A percentile compares a stretch with the other conserved stretches of the same genome.
Evolutionary conservation across 1,140 invertebrate genomes (phyloP).

Genomic region (Coelopa frigida): DNA sequence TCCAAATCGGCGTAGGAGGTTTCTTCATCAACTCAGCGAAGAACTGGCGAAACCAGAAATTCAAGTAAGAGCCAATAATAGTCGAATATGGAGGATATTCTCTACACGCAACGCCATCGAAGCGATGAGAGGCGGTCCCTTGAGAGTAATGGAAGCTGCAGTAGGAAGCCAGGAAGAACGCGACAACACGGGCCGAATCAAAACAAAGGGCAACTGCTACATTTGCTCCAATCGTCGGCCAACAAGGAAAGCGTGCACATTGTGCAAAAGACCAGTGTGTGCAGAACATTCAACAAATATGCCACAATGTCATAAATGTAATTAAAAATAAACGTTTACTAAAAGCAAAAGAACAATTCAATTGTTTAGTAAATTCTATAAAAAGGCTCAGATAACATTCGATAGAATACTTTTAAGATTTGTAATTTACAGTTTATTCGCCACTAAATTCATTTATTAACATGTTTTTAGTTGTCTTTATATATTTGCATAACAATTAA

Average conservation of each 20-base stretch:
- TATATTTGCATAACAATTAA: too few species aligned
- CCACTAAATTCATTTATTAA: too few species aligned
- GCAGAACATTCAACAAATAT: background rate
- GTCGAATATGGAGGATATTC: background rate
- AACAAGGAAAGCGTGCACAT: too few species aligned
- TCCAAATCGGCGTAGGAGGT: conserved; percentile 1
- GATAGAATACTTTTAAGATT: too few species aligned
- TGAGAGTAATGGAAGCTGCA: background rate
- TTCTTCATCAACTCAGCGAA: background rate
- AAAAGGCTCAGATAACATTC: too few species aligned
- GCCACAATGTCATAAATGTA: conserved; percentile 2
- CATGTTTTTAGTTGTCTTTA: too few species aligned
- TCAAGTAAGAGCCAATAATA: background rate
- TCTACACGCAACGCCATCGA: background rate
- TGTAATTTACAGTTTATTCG: too few species aligned
- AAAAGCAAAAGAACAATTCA: background rate
- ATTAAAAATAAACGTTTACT: conserved; percentile 3
- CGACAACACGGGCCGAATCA: background rate
- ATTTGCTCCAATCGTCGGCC: background rate
- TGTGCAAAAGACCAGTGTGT: conserved; percentile 1
- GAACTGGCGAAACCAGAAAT: conserved; percentile 3
- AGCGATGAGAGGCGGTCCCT: background rate
- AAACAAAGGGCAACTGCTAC: conserved; percentile 3
- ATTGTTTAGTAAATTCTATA: background rate
- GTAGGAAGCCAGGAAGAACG: background rate